These are phyloP conservation scores for Nothobranchius furzeri DNA, from an alignment of 2,113 vertebrate species.

Conservation along the genomic window DNA sequence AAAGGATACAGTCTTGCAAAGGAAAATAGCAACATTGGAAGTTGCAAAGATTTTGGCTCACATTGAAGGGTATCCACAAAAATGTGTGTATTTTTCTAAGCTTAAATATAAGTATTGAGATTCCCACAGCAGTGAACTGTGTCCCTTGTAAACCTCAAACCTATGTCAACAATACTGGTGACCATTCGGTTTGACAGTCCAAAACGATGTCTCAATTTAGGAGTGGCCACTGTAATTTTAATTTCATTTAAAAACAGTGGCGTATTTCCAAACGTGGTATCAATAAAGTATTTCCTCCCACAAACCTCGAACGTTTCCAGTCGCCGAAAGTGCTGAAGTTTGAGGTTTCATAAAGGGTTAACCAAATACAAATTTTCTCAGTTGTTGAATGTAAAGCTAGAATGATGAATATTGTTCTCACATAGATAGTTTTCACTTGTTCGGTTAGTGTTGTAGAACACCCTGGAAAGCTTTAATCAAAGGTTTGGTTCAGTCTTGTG, in stretches of 20 bases:
- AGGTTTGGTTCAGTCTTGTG: background rate
- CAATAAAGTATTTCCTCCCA: slow-evolving; percentile 40
- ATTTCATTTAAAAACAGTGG: slow-evolving; percentile 41
- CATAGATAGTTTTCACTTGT: slow-evolving; percentile 32
- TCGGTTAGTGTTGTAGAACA: slow-evolving; percentile 5
- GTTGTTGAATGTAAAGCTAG: slow-evolving; percentile 22
- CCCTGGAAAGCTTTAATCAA: background rate
- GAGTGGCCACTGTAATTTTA: slow-evolving; percentile 27
- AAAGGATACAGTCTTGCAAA: background rate
- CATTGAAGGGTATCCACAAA: slow-evolving; percentile 34
- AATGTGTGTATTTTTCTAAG: slow-evolving; percentile 45
- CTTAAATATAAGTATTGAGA: slow-evolving; percentile 49
- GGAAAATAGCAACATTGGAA: slow-evolving; percentile 11
- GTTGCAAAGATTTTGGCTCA: slow-evolving; percentile 19
- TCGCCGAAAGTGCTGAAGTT: slow-evolving; percentile 38
- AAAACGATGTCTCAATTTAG: slow-evolving; percentile 44
- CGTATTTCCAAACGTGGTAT: slow-evolving; percentile 27
- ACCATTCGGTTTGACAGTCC: slow-evolving; percentile 36
- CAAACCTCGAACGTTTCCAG: slow-evolving; percentile 66
- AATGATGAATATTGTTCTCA: slow-evolving; percentile 20
- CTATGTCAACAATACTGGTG: slow-evolving; percentile 64
- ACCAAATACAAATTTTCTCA: slow-evolving; percentile 62
- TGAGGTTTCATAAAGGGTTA: slow-evolving; percentile 55
- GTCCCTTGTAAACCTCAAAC: slow-evolving; percentile 72
- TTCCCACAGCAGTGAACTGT: slow-evolving; percentile 45